Conservation (phyloP, 1,140 invertebrate species). For the Zaprionus lachaisei region DNA sequence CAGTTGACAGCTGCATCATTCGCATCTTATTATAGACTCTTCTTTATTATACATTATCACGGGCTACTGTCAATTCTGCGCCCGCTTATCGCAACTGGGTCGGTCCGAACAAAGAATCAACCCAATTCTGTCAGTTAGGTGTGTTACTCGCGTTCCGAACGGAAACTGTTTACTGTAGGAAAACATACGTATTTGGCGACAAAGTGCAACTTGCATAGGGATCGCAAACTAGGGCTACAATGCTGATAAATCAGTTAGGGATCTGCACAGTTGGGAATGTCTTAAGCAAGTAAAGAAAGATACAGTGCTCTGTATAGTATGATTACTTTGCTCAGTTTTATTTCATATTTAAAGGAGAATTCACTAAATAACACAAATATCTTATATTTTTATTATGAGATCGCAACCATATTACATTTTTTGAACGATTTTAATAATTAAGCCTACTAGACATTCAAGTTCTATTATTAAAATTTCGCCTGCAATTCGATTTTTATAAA, state of each 20-base stretch:
- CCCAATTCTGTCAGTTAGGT: slow-evolving; percentile 62
- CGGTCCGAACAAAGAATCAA: slow-evolving; percentile 71
- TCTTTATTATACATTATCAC: slow-evolving; percentile 31
- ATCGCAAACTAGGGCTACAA: background rate
- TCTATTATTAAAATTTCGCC: no score
- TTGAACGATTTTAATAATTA: no score
- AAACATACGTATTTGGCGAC: background rate
- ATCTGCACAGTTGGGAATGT: no score
- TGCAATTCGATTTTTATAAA: no score
- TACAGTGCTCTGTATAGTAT: background rate
- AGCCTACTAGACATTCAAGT: no score
- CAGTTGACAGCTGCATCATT: slow-evolving; percentile 42
- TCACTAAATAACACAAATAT: no score
- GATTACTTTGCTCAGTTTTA: no score
- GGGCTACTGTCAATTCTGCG: slow-evolving; percentile 30
- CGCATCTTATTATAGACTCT: slow-evolving; percentile 21
- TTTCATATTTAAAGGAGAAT: no score
- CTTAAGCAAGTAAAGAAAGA: no score
- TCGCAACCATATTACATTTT: no score
- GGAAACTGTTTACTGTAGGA: slow-evolving; percentile 8
- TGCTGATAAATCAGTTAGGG: no score
- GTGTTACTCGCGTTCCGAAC: slow-evolving; percentile 18
- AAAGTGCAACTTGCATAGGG: background rate
- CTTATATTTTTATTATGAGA: no score
- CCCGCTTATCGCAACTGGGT: slow-evolving; percentile 66